phyloP scores from a whole-genome alignment of 2,113 vertebrate species.

The Gambusia affinis region DNA sequence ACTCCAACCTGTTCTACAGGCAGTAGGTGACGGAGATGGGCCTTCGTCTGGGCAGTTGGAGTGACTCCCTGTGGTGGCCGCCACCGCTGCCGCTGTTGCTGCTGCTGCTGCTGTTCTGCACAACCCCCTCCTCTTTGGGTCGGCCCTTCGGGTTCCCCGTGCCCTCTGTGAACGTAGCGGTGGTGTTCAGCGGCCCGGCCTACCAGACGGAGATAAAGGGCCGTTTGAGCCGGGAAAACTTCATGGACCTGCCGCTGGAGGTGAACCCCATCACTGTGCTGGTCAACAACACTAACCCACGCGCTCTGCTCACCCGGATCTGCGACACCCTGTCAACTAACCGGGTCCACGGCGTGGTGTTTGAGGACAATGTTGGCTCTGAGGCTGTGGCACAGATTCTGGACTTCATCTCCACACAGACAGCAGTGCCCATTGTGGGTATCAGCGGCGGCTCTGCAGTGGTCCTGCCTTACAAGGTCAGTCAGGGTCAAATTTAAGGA shows the following conservation, averaged over 20 bases:
- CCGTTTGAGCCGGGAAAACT: conserved; percentile 89
- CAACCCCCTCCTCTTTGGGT: conserved; percentile 67
- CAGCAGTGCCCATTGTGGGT: conserved; percentile 91
- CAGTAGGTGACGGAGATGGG: conserved; percentile 90
- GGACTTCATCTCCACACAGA: conserved; percentile 96
- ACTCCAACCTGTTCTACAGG: conserved; percentile 71
- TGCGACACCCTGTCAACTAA: conserved; percentile 89
- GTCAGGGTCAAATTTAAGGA: conserved; percentile 7
- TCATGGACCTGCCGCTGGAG: conserved; percentile 93
- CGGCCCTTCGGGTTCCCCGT: conserved; percentile 74
- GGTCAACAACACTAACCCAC: conserved; percentile 94
- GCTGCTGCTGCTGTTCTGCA: conserved; percentile 70
- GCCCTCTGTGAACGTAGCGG: conserved; percentile 81
- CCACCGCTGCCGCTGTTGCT: conserved; percentile 50
- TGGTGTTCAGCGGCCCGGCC: conserved; percentile 91
- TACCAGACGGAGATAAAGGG: conserved; percentile 86
- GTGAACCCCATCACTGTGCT: conserved; percentile 92
- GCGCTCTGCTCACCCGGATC: conserved; percentile 91
- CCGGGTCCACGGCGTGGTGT: conserved; percentile 92
- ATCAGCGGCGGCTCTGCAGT: conserved; percentile 95
- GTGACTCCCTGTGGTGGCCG: conserved; percentile 85
- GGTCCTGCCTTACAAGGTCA: conserved; percentile 94
- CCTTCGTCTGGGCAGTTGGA: conserved; percentile 83
- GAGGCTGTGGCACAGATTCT: conserved; percentile 97
- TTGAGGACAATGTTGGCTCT: conserved; percentile 93